A percentile compares a stretch with the other conserved stretches of the same genome.
Conservation (phyloP, 2,797 vertebrate genomes). For the Gobionotothen gibberifrons region DNA sequence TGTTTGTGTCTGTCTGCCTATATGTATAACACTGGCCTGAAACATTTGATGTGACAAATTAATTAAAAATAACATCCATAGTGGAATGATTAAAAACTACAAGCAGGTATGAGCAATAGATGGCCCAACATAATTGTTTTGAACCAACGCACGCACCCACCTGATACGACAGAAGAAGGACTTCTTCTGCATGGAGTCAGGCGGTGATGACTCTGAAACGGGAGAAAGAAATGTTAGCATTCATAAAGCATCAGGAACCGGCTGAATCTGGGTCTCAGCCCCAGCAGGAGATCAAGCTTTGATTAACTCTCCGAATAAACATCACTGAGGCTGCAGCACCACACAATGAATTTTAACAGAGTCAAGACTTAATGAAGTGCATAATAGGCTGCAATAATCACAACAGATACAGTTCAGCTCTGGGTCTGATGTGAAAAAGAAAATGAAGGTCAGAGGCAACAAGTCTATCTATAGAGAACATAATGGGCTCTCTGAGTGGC, state of each 20-base stretch:
- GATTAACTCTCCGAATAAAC: constrained; percentile 45
- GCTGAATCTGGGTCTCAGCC: not conserved
- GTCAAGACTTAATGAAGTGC: no score
- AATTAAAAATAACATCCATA: constrained; percentile 58
- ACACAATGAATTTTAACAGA: constrained; percentile 27
- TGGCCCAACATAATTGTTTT: constrained; percentile 35
- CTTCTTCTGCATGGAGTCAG: constrained; percentile 93
- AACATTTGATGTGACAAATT: constrained; percentile 56
- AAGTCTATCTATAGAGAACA: not conserved
- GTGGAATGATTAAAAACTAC: constrained; percentile 64
- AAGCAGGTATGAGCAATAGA: constrained; percentile 58
- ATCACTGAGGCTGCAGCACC: not conserved
- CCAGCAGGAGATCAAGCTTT: constrained; percentile 4
- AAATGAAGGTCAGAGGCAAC: not conserved
- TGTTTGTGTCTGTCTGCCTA: not conserved
- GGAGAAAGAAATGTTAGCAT: constrained; percentile 55
- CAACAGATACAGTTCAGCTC: not conserved
- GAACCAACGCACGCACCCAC: constrained; percentile 76
- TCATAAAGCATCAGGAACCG: constrained; percentile 44
- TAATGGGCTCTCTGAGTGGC: no score
- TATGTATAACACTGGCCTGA: constrained; percentile 41
- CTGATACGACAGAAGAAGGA: constrained; percentile 98
- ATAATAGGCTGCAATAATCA: not conserved
- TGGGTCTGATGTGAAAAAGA: not conserved
- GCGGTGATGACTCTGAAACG: constrained; percentile 80